Evolutionary conservation across 2,113 vertebrate genomes (phyloP).

Genomic region (Zingel zingel): DNA sequence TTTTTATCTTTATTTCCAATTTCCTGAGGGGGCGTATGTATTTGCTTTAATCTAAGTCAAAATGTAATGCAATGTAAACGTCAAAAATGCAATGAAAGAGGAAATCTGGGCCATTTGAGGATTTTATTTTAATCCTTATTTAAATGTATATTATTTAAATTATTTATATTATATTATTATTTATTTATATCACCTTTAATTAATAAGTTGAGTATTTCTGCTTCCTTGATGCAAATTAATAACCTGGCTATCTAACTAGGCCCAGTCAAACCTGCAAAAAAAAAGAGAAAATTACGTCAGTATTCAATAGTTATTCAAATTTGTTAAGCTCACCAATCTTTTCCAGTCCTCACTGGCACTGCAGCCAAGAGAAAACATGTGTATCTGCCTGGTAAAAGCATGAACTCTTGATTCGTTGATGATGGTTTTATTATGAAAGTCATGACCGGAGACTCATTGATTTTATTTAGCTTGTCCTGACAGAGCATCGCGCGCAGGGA

Average conservation of each 20-base stretch:
- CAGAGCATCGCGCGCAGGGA: neutral
- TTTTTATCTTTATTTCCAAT: neutral
- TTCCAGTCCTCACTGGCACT: neutral
- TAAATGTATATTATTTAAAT: neutral
- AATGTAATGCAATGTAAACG: neutral
- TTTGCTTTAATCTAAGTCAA: neutral
- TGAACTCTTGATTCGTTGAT: no score
- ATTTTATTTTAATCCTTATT: neutral
- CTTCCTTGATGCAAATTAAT: neutral
- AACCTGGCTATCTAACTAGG: neutral
- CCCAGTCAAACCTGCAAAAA: neutral
- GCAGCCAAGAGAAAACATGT: neutral
- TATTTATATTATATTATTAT: no score
- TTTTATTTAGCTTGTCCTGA: neutral
- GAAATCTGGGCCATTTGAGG: neutral
- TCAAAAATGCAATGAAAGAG: neutral
- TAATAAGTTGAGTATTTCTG: neutral
- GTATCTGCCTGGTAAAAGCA: no score
- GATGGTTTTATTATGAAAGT: conserved; percentile 57
- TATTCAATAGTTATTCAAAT: neutral
- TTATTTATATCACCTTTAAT: no score
- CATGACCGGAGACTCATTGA: neutral
- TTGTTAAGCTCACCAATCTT: neutral
- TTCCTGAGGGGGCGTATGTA: neutral
- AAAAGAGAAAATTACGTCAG: neutral